phyloP scores from a whole-genome alignment of 2,797 vertebrate genomes.

The Chelon labrosus region DNA sequence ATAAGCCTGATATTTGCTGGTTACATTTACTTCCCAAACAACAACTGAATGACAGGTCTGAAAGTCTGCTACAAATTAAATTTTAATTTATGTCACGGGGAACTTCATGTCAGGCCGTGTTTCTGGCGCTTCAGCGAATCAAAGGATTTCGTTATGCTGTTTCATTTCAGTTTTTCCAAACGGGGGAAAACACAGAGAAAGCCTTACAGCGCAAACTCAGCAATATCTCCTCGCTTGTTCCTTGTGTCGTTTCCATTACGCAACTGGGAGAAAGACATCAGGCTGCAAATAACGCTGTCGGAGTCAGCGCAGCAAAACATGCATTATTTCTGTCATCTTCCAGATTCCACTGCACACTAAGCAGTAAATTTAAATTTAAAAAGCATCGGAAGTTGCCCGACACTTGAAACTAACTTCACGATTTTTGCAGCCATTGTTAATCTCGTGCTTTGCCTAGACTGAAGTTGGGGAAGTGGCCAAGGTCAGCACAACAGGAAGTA shows the following conservation, averaged over 20 bases:
- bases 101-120: slow-evolving; percentile 15
- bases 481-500: slow-evolving; percentile 13
- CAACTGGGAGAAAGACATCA: slow-evolving; percentile 36
- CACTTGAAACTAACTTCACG: background rate
- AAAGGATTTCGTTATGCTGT: slow-evolving; percentile 25
- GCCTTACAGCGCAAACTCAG: slow-evolving; percentile 47
- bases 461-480: slow-evolving; percentile 30
- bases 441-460: slow-evolving; percentile 32
- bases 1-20: background rate
- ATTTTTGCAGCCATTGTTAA: slow-evolving; percentile 25
- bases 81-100: slow-evolving; percentile 11
- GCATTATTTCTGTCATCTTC: slow-evolving; percentile 17
- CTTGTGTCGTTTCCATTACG: slow-evolving; percentile 53
- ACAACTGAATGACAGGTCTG: background rate
- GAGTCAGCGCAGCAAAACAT: background rate
- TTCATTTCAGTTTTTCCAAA: slow-evolving; percentile 36
- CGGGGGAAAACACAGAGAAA: slow-evolving; percentile 12
- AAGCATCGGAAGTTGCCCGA: slow-evolving; percentile 5
- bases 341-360: slow-evolving; percentile 11
- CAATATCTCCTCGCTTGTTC: slow-evolving; percentile 40
- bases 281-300: slow-evolving; percentile 45
- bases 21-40: slow-evolving; percentile 7
- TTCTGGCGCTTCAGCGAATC: slow-evolving; percentile 9
- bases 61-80: background rate
- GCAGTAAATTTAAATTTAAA: slow-evolving; percentile 11